Evolutionary conservation across 1,140 invertebrate genomes (phyloP), one percentile per base, ranked within the genome.

Genomic region (Hypsibius dujardini): DNA sequence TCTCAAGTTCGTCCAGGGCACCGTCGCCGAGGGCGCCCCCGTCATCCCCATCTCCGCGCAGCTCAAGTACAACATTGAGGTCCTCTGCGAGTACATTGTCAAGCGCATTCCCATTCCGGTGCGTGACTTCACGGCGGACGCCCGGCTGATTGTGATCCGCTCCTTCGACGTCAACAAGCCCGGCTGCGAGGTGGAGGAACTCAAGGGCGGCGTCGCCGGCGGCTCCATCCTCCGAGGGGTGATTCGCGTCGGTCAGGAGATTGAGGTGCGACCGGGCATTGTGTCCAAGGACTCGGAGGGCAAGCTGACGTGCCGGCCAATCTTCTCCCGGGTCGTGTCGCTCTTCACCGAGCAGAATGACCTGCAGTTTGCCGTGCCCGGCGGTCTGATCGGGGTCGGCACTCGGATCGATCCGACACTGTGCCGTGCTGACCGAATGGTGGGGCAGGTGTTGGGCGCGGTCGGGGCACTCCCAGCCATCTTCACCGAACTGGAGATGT

Each of bases 151-250:
- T 78, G 94, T 99, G 47, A 98, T 99, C 77, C 84, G 96, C 74
- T 98, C 95, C 7, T 99, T 99, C 81, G 96, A 99, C 82, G 95
- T 99, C 0, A 99, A 99, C 81, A 98, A 98, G 81, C 96, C 96
- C 40, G 95, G 95, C 46, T 96, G 93, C 80, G 95, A 98, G 82
- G 95, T 98, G 1, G 91, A 95, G 74, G 94, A 98, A 79, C 81
- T 99, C 3, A 94, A 95, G 79, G 96, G 96, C 47, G 96, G 96
- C 47, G 96, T 99, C 3, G 95, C 95, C 73, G 96, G 96, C 74
- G 96, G 96, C 46, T 96, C 92, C 79, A 95, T 99, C 75, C 81
- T 98, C 1, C 87, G 89, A 79, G 95, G 95, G 73, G 93, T 97
- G 2, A 82, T 72, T 14, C 74, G 87, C 83, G 86, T 91, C 75